Conservation (phyloP, 2,888 invertebrate species). For the Hydroisotoma schaefferi region DNA sequence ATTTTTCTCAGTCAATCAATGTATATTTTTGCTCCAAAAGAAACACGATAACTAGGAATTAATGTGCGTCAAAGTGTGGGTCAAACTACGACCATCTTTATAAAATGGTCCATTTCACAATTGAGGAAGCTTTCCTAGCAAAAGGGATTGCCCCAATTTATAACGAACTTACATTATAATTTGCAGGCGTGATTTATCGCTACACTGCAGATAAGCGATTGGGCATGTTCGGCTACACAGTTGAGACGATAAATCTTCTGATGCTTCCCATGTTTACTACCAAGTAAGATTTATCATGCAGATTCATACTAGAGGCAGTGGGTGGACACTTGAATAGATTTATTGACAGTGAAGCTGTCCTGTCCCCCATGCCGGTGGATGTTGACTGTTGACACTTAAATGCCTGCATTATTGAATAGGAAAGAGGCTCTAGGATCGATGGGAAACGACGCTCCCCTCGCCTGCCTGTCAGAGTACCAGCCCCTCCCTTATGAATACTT, state of each 20-base stretch:
- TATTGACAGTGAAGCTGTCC: no score
- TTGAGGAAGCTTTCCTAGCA: not conserved
- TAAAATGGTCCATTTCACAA: no score
- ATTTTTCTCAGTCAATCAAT: no score
- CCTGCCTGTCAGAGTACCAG: slow-evolving; percentile 92
- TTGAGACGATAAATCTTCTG: slow-evolving; percentile 90
- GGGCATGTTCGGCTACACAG: slow-evolving; percentile 86
- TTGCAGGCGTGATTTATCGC: slow-evolving; percentile 26
- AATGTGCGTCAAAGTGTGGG: no score
- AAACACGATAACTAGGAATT: not conserved
- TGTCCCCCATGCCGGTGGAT: not conserved
- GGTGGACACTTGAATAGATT: no score
- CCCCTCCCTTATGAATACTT: slow-evolving; percentile 96
- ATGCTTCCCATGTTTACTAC: slow-evolving; percentile 94
- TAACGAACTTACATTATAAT: slow-evolving; percentile 1
- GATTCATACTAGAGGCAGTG: not conserved
- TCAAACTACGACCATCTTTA: no score
- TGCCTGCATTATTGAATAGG: slow-evolving; percentile 55
- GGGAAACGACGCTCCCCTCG: slow-evolving; percentile 98
- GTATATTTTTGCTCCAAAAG: no score
- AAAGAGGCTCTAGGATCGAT: slow-evolving; percentile 98
- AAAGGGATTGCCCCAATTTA: not conserved
- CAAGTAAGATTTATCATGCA: slow-evolving; percentile 62
- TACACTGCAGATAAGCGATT: slow-evolving; percentile 72
- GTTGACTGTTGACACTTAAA: not conserved